Evolutionary conservation across 2,888 invertebrate genomes (phyloP), one percentile per base, ranked within the genome.

Genomic region (Oxytorus armatus): DNA sequence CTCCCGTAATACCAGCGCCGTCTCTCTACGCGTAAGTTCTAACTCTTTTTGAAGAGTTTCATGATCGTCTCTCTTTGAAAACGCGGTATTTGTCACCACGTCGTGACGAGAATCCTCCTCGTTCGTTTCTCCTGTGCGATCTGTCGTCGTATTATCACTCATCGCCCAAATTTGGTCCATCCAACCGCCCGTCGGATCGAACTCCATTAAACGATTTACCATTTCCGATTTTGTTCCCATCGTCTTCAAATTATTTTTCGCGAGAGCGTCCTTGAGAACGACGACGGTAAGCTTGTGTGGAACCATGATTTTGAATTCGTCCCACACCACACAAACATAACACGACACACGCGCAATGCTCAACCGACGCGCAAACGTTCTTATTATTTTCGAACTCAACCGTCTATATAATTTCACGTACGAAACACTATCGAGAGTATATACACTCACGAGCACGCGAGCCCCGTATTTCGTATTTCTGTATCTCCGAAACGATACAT

Each of bases 211-310:
- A 4, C 55, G 69, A 29, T 10, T 36, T 14, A 69, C 5, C 10
- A 55, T 10, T 11, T 69, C 69, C 1, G 42, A 25, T 14, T 69
- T 55, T 14, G 42, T 33, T 11, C 69, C 69, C n/a, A 53, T 42
- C 25, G 69, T 55, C 39, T 29, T 69, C 0, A 69, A 29, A 69
- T 69, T 55, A 53, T 69, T 55, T 44, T 39, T 55, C 18, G 11
- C 10, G 1, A 69, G 25, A 16, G 44, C 11, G 2, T 69, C 55
- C 36, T 55, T 69, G 3, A 69, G 44, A 4, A 44, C 29, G 10
- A 1, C 18, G 11, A 10, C 11, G 4, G 36, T 36, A 8, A 39
- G 29, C 14, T 10, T 59, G 5, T 59, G 3, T 1, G 39, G 18
- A 39, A 39, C 18, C 57, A 36, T 36, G 11, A 53, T 36, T 36